Evolutionary conservation across 2,113 vertebrate species (phyloP), one percentile per base, ranked within the genome.

Genomic region (Odocoileus virginianus): DNA sequence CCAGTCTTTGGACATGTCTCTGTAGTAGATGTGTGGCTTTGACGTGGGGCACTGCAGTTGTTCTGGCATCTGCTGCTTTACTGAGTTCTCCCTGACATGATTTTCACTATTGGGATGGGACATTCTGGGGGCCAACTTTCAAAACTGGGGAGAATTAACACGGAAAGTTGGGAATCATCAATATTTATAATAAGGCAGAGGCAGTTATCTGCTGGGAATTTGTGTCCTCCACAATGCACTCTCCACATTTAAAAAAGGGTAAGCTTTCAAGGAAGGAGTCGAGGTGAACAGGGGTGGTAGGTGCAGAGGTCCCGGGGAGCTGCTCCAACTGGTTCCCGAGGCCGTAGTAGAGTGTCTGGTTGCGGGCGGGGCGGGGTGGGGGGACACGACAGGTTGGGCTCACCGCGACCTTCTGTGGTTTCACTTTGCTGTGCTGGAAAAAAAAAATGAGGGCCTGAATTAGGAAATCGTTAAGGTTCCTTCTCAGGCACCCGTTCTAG

Each of bases 161-260:
- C 43, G 74, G 47, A 92, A 86, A 79, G 30, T 87, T 67, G 71
- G 27, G 89, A 45, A 87, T 89, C 58, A 45, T 95, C 83, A 91
- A 33, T 79, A 91, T 95, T 87, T 91, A 43, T 47, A 90, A 60
- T 92, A 47, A 90, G 43, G 43, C 85, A 87, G 76, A 97, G 58
- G 64, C 21, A 93, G 45, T 74, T 92, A 71, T 55, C 78, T 57
- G 40, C 83, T 84, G 87, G 96, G n/a, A 92, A 90, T 87, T 74
- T 7, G 2, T 55, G 52, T 74, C 47, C 33, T 95, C n/a, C 58
- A 78, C 81, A 92, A 52, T 52, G 45, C 27, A 64, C 36, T 89
- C 16, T 30, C 33, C 47, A 54, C 45, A 28, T 92, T 71, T 23
- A n/a, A 57, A 52, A 92, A 60, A 36, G 14, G 78, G 78, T 33